Base-by-base conservation (phyloP, 1,140 invertebrate species). In the Neuroterus valhalla region DNA sequence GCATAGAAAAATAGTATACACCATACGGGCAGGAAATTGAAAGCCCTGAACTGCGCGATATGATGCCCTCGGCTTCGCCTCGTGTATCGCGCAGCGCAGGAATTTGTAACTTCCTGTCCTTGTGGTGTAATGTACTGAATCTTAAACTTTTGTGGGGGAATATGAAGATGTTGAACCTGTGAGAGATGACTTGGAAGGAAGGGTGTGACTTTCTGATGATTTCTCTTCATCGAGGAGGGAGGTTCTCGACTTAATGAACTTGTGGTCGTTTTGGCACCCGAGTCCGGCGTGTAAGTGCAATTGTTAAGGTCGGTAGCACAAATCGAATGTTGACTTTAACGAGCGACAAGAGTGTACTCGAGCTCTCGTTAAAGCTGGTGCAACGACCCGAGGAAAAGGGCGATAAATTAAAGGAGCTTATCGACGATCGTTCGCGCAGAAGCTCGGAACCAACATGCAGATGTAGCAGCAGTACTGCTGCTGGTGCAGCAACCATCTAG, bases 371-470 rank as follows among this genome's bases (percentile, higher is more conserved):
- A 79, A 44, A 70, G 74, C 78, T 75, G 72, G 85, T 82, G 82
- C 86, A 82, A 84, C 81, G 82, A 86, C 86, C 84, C 68, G 73
- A 75, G 73, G 75, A 82, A 86, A 86, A 84, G 82, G 79, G 79
- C 82, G 82, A 88, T 87, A 88, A 88, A 88, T 88, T 87, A 86
- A 81, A 72, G 31, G 77, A 84, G 74, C 84, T 88, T 89, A 89
- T 88, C 88, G 83, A 46, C 70, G 75, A 87, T 88, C 88, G 81
- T 84, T 80, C 71, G 81, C 78, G 80, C 82, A 81, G 81, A 84
- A 85, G 82, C 85, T 86, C 70, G 71, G 19, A 76, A 48, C 21
- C 42, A 66, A 69, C 72, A 80, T 81, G 78, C 78, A 79, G 77
- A 82, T 81, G 77, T 71, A 38, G 45, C 45, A 19, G 21, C 66